Evolutionary conservation across 1,140 invertebrate genomes (phyloP).

Genomic region (Wiebesia pumilae): DNA sequence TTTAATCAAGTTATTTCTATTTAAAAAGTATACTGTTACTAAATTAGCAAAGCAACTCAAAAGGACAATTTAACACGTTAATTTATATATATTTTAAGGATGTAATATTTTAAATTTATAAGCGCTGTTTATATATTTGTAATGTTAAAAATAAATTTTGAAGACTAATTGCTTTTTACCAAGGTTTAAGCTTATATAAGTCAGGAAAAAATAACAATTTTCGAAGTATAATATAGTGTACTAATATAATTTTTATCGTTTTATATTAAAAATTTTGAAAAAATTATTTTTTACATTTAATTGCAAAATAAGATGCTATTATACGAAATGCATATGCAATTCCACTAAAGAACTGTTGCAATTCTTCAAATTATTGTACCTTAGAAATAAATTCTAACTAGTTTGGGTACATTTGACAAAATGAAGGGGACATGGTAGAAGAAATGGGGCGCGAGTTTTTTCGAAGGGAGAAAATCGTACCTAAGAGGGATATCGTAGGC

Average conservation of each 20-base stretch:
- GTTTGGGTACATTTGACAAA: constrained; percentile 64
- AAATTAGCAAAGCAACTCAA: too few relatives aligned
- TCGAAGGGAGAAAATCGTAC: constrained; percentile 37
- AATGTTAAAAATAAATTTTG: too few relatives aligned
- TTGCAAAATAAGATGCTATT: not conserved
- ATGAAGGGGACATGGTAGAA: constrained; percentile 41
- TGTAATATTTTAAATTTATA: too few relatives aligned
- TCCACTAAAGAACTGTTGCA: not conserved
- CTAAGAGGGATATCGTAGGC: not conserved
- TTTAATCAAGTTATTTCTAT: too few relatives aligned
- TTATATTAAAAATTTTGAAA: not conserved
- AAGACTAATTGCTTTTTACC: too few relatives aligned
- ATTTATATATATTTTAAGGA: too few relatives aligned
- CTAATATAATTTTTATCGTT: not conserved
- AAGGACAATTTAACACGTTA: too few relatives aligned
- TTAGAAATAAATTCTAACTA: constrained; percentile 44
- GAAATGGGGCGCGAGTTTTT: constrained; percentile 41
- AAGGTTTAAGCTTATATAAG: too few relatives aligned
- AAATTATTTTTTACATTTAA: not conserved
- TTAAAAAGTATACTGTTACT: too few relatives aligned
- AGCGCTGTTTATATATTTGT: too few relatives aligned
- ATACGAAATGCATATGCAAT: not conserved
- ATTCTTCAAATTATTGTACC: not conserved
- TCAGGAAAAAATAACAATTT: too few relatives aligned
- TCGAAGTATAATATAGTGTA: too few relatives aligned